Percentiles rank a stretch among this genome's conserved stretches.
These are phyloP conservation scores for Sebastes wilsoni DNA, from an alignment of 2,797 vertebrate species.

Conservation along the genomic window DNA sequence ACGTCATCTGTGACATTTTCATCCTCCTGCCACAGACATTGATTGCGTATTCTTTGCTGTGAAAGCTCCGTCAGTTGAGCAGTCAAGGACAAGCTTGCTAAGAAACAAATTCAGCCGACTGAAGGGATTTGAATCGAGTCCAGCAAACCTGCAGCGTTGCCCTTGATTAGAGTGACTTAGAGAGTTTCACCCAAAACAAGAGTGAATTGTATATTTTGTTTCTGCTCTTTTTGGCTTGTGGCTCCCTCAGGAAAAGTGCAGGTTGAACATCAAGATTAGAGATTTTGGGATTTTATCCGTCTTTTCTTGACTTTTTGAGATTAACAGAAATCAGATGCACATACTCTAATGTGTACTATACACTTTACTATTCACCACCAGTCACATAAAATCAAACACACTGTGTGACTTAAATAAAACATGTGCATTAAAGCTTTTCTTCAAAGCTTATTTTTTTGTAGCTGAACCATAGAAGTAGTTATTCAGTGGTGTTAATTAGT, in stretches of 20 bases:
- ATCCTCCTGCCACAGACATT: constrained; percentile 25
- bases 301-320: constrained; percentile 4
- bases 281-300: background rate
- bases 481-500: constrained; percentile 38
- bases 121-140: constrained; percentile 1
- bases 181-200: background rate
- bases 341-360: background rate
- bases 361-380: background rate
- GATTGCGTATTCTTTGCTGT: constrained; percentile 17
- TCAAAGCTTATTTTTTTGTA: constrained; percentile 53
- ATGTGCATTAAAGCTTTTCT: constrained; percentile 44
- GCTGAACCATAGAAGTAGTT: constrained; percentile 53
- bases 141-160: background rate
- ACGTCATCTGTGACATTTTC: constrained; percentile 49
- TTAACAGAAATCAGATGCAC: background rate
- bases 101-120: background rate
- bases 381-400: constrained; percentile 9
- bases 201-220: background rate
- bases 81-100: constrained; percentile 8
- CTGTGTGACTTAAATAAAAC: constrained; percentile 33
- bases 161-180: background rate
- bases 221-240: background rate
- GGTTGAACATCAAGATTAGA: background rate
- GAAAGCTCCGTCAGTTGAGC: constrained; percentile 27
- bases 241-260: background rate